These are phyloP conservation scores for Thalpophila matura DNA, from an alignment of 2,888 invertebrate species.

Conservation along the genomic window DNA sequence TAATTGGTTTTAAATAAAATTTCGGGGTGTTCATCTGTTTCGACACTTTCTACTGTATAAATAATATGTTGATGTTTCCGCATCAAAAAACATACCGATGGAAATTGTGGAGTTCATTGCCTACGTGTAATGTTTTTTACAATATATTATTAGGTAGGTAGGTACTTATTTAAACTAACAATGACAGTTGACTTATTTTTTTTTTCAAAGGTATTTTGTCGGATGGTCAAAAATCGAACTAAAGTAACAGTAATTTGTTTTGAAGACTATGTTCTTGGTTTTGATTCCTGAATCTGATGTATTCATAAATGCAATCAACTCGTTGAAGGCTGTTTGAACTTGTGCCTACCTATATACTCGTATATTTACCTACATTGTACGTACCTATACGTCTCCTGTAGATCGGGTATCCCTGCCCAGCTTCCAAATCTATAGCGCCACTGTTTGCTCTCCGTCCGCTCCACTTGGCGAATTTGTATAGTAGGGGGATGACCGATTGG, in stretches of 20 bases:
- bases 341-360: conserved; percentile 12
- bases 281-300: conserved; percentile 10
- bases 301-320: conserved; percentile 26
- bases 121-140: conserved; percentile 7
- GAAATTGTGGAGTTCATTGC: conserved; percentile 19
- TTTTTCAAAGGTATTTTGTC: not conserved
- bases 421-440: conserved; percentile 27
- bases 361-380: conserved; percentile 4
- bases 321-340: conserved; percentile 18
- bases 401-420: conserved; percentile 32
- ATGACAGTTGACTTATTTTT: too few species aligned
- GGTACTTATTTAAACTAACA: not conserved
- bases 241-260: not conserved
- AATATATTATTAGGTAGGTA: not conserved
- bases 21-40: conserved; percentile 46
- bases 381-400: conserved; percentile 13
- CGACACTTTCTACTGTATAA: conserved; percentile 35
- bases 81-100: conserved; percentile 28
- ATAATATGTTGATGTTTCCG: conserved; percentile 49
- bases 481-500: conserved; percentile 24
- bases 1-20: conserved; percentile 55
- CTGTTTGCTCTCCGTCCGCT: conserved; percentile 54
- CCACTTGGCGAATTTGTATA: conserved; percentile 54
- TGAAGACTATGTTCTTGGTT: conserved; percentile 12
- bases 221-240: conserved; percentile 3